Percentiles rank a stretch among this genome's conserved stretches.
Evolutionary conservation across 2,888 invertebrate genomes (phyloP).

Genomic region (Hylaea fasciaria): DNA sequence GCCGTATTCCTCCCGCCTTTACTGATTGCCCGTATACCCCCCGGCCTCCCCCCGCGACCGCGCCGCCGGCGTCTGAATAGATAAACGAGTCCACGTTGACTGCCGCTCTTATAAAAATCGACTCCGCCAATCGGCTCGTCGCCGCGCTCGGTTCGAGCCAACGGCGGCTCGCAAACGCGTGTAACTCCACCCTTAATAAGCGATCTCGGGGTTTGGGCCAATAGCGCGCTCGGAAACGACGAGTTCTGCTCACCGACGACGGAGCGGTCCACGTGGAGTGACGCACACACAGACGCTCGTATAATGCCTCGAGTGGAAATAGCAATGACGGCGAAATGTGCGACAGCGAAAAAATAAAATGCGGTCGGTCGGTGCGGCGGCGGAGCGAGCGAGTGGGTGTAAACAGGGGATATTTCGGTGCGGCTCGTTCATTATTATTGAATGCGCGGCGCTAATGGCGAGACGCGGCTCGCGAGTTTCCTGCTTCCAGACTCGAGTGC

Average conservation of each 20-base stretch:
- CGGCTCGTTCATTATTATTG: slow-evolving; percentile 84
- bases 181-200: slow-evolving; percentile 86
- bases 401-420: slow-evolving; percentile 84
- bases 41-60: slow-evolving; percentile 83
- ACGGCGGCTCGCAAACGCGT: slow-evolving; percentile 64
- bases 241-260: slow-evolving; percentile 77
- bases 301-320: slow-evolving; percentile 85
- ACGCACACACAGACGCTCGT: slow-evolving; percentile 77
- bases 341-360: slow-evolving; percentile 86
- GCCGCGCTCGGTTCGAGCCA: slow-evolving; percentile 60
- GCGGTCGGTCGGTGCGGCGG: slow-evolving; percentile 82
- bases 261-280: slow-evolving; percentile 82
- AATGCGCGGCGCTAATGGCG: slow-evolving; percentile 81
- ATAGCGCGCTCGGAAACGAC: slow-evolving; percentile 60
- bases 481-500: slow-evolving; percentile 42
- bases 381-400: slow-evolving; percentile 81
- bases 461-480: slow-evolving; percentile 61
- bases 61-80: slow-evolving; percentile 86
- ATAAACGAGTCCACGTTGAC: slow-evolving; percentile 86
- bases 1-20: slow-evolving; percentile 86
- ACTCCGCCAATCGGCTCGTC: slow-evolving; percentile 69
- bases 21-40: slow-evolving; percentile 86
- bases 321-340: slow-evolving; percentile 86
- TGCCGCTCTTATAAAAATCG: slow-evolving; percentile 83
- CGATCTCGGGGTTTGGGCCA: slow-evolving; percentile 73